Evolutionary conservation across 2,888 invertebrate genomes (phyloP), one percentile per base, ranked within the genome.

Genomic region (Chalcosyrphus nemorum): DNA sequence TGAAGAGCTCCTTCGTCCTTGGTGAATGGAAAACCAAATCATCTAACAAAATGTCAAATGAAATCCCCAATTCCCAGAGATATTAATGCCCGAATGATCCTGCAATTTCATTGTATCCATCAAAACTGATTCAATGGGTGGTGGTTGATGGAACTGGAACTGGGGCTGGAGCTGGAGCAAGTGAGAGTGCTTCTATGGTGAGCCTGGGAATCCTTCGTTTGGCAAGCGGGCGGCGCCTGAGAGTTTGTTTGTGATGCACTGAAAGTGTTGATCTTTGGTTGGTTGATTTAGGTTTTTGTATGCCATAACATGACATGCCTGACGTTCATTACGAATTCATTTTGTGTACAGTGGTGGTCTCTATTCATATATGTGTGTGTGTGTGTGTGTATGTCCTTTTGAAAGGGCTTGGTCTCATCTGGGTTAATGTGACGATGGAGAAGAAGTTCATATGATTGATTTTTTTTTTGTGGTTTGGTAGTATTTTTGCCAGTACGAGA

Each of bases 21-120:
- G 43, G 57, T 66, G 57, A 75, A 81, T 65, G 54, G 50, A 59
- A 66, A 81, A 78, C 76, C 78, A 65, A 86, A 72, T 66, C 86
- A 86, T 86, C 86, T 84, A 86, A 74, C 84, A 86, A 86, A 86
- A 84, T 81, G 86, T 86, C 86, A 86, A 81, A 84, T 81, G 81
- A 85, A 86, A 85, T 86, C 84, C 85, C 86, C 76, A 85, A 85
- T 76, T 86, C 85, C 81, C 85, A 81, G 80, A 71, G 80, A 86
- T 86, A 86, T 86, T 86, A 86, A 85, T 86, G 85, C 85, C 70
- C 66, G 85, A 86, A 85, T 86, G 86, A 86, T 85, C 86, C 85
- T 78, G 63, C 85, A 85, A 84, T 86, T 86, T 86, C 81, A 85
- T 86, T 81, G 86, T 81, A 86, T 80, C 86, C 81, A 86, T 86